A percentile compares a stretch with the other conserved stretches of the same genome.
Conservation (phyloP, 2,888 invertebrate genomes). For the Elmis aenea region DNA sequence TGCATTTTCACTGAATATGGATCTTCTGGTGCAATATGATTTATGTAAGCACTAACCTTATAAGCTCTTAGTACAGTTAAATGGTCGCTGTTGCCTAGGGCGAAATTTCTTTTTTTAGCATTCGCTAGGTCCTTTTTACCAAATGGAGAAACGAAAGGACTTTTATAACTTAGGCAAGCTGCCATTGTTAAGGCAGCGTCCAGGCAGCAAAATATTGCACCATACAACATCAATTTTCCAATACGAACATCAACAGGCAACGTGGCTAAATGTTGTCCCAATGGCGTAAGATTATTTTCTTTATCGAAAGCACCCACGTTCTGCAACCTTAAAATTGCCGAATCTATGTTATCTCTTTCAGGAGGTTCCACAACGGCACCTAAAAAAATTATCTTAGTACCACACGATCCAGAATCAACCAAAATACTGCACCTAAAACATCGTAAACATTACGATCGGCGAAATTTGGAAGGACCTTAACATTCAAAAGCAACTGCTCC, state of each 20-base stretch:
- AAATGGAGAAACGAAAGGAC: slow-evolving; percentile 72
- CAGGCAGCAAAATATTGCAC: slow-evolving; percentile 87
- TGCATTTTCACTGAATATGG: not conserved
- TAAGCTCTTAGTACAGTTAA: slow-evolving; percentile 81
- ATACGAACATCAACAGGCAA: slow-evolving; percentile 87
- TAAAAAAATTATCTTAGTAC: slow-evolving; percentile 33
- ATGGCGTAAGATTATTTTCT: slow-evolving; percentile 67
- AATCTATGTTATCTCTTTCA: slow-evolving; percentile 58
- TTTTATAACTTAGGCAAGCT: slow-evolving; percentile 74
- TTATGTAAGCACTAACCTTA: slow-evolving; percentile 53
- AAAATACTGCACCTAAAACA: slow-evolving; percentile 34
- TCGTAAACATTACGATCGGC: slow-evolving; percentile 33
- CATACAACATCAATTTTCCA: slow-evolving; percentile 88
- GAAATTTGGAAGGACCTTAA: slow-evolving; percentile 61
- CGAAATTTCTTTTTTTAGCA: slow-evolving; percentile 68
- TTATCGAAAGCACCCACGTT: slow-evolving; percentile 78
- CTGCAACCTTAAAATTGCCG: slow-evolving; percentile 65
- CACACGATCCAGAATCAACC: not conserved
- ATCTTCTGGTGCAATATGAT: not conserved
- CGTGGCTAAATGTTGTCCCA: slow-evolving; percentile 82
- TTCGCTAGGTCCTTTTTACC: slow-evolving; percentile 68
- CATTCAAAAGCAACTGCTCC: slow-evolving; percentile 72
- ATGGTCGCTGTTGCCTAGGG: slow-evolving; percentile 82
- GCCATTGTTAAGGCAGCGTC: slow-evolving; percentile 91
- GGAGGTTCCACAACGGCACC: slow-evolving; percentile 73